These are phyloP conservation scores for Apostichopus japonicus DNA, from an alignment of 35 echinoderm and acorn worm species.

Conservation along the genomic window DNA sequence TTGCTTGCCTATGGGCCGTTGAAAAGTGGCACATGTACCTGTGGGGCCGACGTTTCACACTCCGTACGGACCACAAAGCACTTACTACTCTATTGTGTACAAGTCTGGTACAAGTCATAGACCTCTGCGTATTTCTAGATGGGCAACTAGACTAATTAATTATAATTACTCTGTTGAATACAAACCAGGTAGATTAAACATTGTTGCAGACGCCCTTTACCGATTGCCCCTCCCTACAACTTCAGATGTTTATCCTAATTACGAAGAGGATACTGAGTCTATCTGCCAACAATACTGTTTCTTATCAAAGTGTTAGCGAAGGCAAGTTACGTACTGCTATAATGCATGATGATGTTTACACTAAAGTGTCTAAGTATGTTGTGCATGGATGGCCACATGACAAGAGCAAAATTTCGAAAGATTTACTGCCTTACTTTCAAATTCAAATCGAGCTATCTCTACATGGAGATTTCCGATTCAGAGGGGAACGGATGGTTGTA, in stretches of 20 bases:
- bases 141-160: not conserved
- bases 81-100: slow-evolving; percentile 31
- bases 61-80: slow-evolving; percentile 67
- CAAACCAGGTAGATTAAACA: not conserved
- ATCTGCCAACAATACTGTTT: not conserved
- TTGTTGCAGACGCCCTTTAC: not conserved
- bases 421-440: not conserved
- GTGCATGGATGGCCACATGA: not conserved
- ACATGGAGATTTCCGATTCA: slow-evolving; percentile 22
- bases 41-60: slow-evolving; percentile 55
- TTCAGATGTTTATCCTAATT: not conserved
- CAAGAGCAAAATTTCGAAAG: not conserved
- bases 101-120: not conserved
- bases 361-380: not conserved
- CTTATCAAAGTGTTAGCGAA: not conserved
- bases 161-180: not conserved
- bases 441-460: slow-evolving; percentile 62
- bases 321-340: not conserved
- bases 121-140: not conserved
- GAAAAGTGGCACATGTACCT: slow-evolving; percentile 70
- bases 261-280: not conserved
- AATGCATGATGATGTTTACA: not conserved
- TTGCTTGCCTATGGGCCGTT: slow-evolving; percentile 60
- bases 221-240: not conserved
- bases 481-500: slow-evolving; percentile 58